A percentile compares a stretch with the other conserved stretches of the same genome.
phyloP scores from a whole-genome alignment of 2,797 vertebrate species.

The Halcyon smyrnensis region DNA sequence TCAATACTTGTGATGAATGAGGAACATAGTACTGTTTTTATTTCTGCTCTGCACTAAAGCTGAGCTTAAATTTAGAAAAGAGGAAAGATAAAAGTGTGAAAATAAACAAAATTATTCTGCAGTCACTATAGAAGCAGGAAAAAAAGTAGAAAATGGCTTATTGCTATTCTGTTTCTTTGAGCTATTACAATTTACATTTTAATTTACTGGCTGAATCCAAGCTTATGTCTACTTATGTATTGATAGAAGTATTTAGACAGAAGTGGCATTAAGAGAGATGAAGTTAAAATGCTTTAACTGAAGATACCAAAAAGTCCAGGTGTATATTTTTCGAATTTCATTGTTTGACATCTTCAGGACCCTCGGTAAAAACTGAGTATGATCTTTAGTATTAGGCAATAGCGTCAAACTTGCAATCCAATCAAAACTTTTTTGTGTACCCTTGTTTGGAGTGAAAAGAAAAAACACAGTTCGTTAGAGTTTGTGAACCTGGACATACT shows the following conservation, averaged over 20 bases:
- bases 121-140: not conserved
- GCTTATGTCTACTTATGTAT: not conserved
- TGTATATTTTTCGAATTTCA: not conserved
- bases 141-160: not conserved
- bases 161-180: not conserved
- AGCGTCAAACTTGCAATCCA: not conserved
- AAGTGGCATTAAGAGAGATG: not conserved
- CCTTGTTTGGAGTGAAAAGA: not conserved
- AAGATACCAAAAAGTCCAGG: not conserved
- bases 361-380: not conserved
- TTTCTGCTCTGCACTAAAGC: not conserved
- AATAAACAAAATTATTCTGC: not conserved
- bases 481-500: not conserved
- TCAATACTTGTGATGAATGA: not conserved
- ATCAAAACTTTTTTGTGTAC: not conserved
- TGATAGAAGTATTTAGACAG: not conserved
- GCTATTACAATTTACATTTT: not conserved
- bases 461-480: not conserved
- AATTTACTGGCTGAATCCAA: not conserved
- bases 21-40: not conserved
- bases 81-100: not conserved
- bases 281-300: not conserved
- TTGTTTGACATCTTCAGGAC: not conserved
- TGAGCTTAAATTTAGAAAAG: not conserved
- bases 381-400: not conserved